Evolutionary conservation across 2,113 vertebrate genomes (phyloP).

Genomic region (Cephalopholis sonnerati): DNA sequence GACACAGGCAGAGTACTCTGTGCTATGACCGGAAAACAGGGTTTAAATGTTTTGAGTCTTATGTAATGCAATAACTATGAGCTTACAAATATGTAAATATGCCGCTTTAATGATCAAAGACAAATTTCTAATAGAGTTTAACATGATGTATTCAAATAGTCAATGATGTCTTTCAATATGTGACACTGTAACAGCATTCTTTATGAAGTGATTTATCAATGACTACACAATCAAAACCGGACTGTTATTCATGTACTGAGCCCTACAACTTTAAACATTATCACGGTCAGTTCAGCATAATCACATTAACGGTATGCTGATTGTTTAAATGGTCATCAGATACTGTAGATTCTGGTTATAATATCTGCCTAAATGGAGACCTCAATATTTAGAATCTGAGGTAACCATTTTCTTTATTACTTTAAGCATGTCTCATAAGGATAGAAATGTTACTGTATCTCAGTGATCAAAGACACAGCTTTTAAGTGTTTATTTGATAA

Average conservation of each 20-base stretch:
- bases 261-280: background rate
- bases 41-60: constrained; percentile 69
- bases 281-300: background rate
- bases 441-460: background rate
- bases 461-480: background rate
- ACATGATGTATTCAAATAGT: constrained; percentile 23
- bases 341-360: background rate
- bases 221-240: constrained; percentile 32
- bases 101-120: constrained; percentile 62
- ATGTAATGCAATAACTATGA: constrained; percentile 81
- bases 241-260: constrained; percentile 53
- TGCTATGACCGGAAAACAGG: constrained; percentile 71
- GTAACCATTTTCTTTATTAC: background rate
- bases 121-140: constrained; percentile 56
- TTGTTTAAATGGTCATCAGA: background rate
- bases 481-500: background rate
- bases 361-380: background rate
- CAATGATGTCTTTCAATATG: constrained; percentile 35
- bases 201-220: constrained; percentile 21
- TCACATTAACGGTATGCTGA: background rate
- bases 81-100: constrained; percentile 70
- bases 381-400: background rate
- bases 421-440: background rate
- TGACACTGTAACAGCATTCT: constrained; percentile 30
- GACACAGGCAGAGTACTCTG: constrained; percentile 48